phyloP scores from a whole-genome alignment of 2,888 invertebrate species.

The Chrysolina americana region DNA sequence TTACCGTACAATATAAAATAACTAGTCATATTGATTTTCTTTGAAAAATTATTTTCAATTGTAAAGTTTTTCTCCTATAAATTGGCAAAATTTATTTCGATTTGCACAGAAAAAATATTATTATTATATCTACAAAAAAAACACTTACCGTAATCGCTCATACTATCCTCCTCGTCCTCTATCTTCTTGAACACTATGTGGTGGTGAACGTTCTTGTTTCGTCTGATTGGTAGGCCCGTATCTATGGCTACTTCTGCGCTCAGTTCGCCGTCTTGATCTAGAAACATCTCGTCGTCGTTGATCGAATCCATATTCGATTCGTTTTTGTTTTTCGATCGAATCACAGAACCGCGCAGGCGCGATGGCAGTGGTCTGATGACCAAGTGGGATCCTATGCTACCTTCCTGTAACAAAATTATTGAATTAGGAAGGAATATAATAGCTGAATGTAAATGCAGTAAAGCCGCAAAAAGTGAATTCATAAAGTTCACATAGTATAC shows the following conservation, averaged over 20 bases:
- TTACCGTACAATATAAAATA: too few relatives aligned
- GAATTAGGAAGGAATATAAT: not conserved
- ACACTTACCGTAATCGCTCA: constrained; percentile 85
- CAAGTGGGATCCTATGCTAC: constrained; percentile 90
- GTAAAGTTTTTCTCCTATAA: too few relatives aligned
- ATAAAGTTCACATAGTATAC: too few relatives aligned
- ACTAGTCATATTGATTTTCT: too few relatives aligned
- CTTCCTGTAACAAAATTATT: constrained; percentile 79
- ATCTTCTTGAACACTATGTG: constrained; percentile 85
- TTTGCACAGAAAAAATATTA: too few relatives aligned
- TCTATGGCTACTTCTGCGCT: constrained; percentile 77
- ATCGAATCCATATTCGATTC: constrained; percentile 46
- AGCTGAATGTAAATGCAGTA: too few relatives aligned
- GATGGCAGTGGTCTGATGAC: constrained; percentile 90
- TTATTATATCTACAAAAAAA: too few relatives aligned
- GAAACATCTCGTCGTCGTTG: constrained; percentile 80
- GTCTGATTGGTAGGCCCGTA: constrained; percentile 74
- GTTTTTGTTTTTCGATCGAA: constrained; percentile 52
- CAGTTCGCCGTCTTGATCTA: constrained; percentile 78
- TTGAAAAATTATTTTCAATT: too few relatives aligned
- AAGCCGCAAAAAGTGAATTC: too few relatives aligned
- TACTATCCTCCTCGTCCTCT: constrained; percentile 74
- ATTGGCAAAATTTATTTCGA: too few relatives aligned
- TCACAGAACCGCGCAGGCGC: constrained; percentile 71
- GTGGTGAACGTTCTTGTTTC: constrained; percentile 70